Evolutionary conservation across 92 coral and sea anemone species (phyloP).

Genomic region (Palythoa grandis): DNA sequence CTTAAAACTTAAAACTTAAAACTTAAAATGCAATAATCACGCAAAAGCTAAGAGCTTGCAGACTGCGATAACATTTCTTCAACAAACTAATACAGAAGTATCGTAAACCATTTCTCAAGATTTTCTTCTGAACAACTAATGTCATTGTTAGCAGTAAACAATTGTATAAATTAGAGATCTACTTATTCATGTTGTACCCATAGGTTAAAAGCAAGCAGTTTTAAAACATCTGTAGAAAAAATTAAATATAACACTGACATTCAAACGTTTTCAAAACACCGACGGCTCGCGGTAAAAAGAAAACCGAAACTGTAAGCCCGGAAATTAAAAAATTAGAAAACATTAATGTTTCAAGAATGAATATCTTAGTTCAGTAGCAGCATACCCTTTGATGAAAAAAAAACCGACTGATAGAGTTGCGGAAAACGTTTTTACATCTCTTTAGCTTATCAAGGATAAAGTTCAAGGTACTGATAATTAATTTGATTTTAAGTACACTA

Average conservation of each 20-base stretch:
- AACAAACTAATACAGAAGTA: too few species aligned
- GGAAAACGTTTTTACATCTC: neutral
- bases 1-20: too few species aligned
- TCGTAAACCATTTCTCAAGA: too few species aligned
- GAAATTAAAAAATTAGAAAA: constrained; percentile 17
- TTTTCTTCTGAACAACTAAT: too few species aligned
- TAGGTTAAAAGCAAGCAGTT: neutral
- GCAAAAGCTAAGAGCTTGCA: too few species aligned
- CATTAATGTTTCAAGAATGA: too few species aligned
- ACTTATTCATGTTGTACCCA: neutral
- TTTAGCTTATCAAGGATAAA: neutral
- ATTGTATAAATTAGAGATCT: neutral
- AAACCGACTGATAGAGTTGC: constrained; percentile 1
- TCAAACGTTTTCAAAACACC: neutral
- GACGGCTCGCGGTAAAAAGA: constrained; percentile 5
- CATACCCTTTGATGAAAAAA: constrained; percentile 5
- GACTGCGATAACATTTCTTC: too few species aligned
- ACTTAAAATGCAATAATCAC: too few species aligned
- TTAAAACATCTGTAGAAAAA: constrained; percentile 18
- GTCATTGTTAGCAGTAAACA: too few species aligned
- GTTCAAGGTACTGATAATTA: constrained; percentile 9
- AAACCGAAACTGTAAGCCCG: constrained; percentile 20
- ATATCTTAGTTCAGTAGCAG: neutral
- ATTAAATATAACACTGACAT: neutral
- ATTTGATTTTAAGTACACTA: constrained; percentile 41